Base-by-base conservation (phyloP, 2,888 invertebrate genomes). In the Clunio marinus region DNA sequence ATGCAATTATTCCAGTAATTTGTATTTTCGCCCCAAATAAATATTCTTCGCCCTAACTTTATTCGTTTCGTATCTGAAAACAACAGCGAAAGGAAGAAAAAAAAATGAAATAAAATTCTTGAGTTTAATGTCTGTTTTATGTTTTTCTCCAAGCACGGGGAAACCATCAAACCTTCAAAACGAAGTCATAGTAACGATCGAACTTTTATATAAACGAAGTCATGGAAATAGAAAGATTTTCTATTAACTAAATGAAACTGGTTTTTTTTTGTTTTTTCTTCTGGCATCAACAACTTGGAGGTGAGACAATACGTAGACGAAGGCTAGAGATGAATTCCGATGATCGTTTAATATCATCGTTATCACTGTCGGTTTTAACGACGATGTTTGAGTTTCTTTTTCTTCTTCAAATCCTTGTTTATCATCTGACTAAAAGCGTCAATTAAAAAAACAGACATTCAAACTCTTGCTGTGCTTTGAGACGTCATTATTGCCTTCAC, bases 151-250 rank as follows among this genome's bases (percentile, higher is more conserved):
- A 55, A 55, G 35, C 35, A 55, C 62, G 45, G 66, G 55, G 66
- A 45, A 66, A 66, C 46, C 63, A 28, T 17, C 63, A 37, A 60
- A n/a, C 7, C 60, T 25, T 28, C n/a, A n/a, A n/a, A n/a, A n/a
- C n/a, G 35, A 60, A 60, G 60, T 60, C 60, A 57, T 57, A 57
- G 57, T 57, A 57, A 57, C 57, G 57, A 57, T 51, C 51, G 51
- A 7, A 57, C n/a, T n/a, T 5, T 25, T 51, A 27, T 27, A 25
- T 28, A 27, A 25, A 27, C 22, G 22, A 55, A 2, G 55, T 58
- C 27, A 15, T 35, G 17, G 20, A 8, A 37, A 41, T 24, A 22
- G 17, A 24, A 58, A 20, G 28, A 45, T 51, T 46, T 65, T 65
- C 41, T 28, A n/a, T n/a, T n/a, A n/a, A n/a, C n/a, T n/a, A n/a